Percentiles rank a stretch among this genome's conserved stretches.
phyloP scores from a whole-genome alignment of 2,113 vertebrate species.

The Deroptyus accipitrinus region DNA sequence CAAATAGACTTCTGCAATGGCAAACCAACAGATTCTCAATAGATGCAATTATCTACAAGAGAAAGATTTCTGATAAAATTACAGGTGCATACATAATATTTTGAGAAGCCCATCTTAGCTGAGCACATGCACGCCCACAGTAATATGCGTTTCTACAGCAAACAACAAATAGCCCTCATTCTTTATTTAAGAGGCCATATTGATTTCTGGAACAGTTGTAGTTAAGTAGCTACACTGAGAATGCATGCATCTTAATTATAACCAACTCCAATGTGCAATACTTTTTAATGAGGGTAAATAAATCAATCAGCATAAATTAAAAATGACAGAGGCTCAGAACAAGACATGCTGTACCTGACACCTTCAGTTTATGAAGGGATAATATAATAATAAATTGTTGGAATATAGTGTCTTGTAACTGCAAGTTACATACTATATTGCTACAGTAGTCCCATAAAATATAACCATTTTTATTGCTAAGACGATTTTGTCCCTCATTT shows the following conservation, averaged over 20 bases:
- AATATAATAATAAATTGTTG: not conserved
- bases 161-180: constrained; percentile 19
- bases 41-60: not conserved
- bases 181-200: constrained; percentile 54
- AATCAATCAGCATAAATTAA: constrained; percentile 53
- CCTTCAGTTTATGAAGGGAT: not conserved
- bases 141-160: not conserved
- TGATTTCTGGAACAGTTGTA: constrained; percentile 45
- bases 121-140: not conserved
- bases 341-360: not conserved
- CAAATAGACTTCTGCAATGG: not conserved
- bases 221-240: constrained; percentile 45
- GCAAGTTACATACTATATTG: not conserved
- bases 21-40: not conserved
- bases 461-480: not conserved
- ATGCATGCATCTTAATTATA: constrained; percentile 58
- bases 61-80: not conserved
- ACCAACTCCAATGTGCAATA: not conserved
- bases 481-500: not conserved
- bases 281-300: constrained; percentile 18
- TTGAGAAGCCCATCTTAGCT: not conserved
- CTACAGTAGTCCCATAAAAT: not conserved
- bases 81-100: not conserved
- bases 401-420: not conserved
- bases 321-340: not conserved